Base-by-base conservation (phyloP, 1,140 invertebrate species). In the Anastrepha obliqua region DNA sequence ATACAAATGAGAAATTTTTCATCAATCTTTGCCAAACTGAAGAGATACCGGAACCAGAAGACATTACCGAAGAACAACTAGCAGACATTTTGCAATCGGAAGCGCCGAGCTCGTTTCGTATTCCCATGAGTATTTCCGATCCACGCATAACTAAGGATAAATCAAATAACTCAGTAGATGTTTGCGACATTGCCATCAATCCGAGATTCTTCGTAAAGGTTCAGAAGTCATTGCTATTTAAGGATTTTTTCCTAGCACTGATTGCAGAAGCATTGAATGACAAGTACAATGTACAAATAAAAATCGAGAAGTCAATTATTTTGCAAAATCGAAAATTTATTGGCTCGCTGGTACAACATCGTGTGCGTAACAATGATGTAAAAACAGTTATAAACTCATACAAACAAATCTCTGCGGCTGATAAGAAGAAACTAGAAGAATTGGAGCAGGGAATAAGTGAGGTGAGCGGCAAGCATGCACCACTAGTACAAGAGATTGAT, bases 61-160 rank as follows among this genome's bases (percentile, higher is more conserved):
- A 98, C 89, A 95, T 98, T 60, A 95, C 95, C 5, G 97, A 98
- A 92, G 94, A 95, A 89, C 95, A 97, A 91, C 93, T 98, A 1
- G 91, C 96, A 85, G 94, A 95, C 85, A 95, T 97, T 74, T 90
- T 98, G 29, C 95, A 96, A 87, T 96, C 96, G 2, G 96, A 97
- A 86, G 95, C 96, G 87, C 95, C 96, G 0, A 95, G 95, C 6
- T 95, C 94, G 65, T 98, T 96, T 92, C 94, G 96, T 85, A 95
- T 98, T 67, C 98, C 98, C 2, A 97, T 98, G 96, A 98, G 97
- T 91, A 96, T 98, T 89, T 97, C 97, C 0, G 95, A 96, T 91
- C 95, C 96, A 70, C 96, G 96, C 89, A 94, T 94, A 15, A 97
- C 98, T 91, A 93, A 94, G 42, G 98, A 98, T 93, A 98, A 97